Evolutionary conservation across 2,113 vertebrate species (phyloP), one percentile per base, ranked within the genome.

Genomic region (Ancistrus triradiatus): DNA sequence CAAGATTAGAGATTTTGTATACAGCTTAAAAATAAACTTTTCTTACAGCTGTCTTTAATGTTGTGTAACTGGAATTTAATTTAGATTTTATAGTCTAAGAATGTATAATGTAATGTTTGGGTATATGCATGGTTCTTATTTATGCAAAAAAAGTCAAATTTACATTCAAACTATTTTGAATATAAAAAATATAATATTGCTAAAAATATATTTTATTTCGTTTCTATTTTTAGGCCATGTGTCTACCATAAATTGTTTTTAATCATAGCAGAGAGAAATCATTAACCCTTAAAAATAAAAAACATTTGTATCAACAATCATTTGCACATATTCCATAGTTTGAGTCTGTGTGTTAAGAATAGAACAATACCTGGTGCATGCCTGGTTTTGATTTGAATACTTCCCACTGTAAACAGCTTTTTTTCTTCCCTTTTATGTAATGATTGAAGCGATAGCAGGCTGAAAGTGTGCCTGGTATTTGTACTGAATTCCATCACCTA

Each of bases 341-440:
- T n/a, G n/a, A n/a, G n/a, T n/a, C n/a, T n/a, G n/a, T n/a, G n/a
- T n/a, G n/a, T n/a, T n/a, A n/a, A n/a, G n/a, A n/a, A n/a, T n/a
- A n/a, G n/a, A n/a, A n/a, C n/a, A n/a, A n/a, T n/a, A n/a, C 60
- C 48, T 63, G 51, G 47, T 51, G 24, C 38, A 31, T 63, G 22
- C 2, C 1, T 18, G 7, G 38, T 63, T 51, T 17, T 40, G 3
- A 31, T 31, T 3, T 31, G 27, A 31, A 7, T 31, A 4, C 27
- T n/a, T n/a, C n/a, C n/a, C n/a, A n/a, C n/a, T n/a, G 7, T 31
- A 31, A 31, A 31, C 7, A 31, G 7, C 37, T 10, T 11, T 46
- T 27, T 58, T 43, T 28, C 24, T 8, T 10, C 8, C 14, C 28
- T 28, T 28, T 28, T 51, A 22, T 48, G 17, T 47, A 22, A 17